These are phyloP conservation scores for Orchesella cincta DNA, from an alignment of 1,140 invertebrate genomes.

Conservation along the genomic window DNA sequence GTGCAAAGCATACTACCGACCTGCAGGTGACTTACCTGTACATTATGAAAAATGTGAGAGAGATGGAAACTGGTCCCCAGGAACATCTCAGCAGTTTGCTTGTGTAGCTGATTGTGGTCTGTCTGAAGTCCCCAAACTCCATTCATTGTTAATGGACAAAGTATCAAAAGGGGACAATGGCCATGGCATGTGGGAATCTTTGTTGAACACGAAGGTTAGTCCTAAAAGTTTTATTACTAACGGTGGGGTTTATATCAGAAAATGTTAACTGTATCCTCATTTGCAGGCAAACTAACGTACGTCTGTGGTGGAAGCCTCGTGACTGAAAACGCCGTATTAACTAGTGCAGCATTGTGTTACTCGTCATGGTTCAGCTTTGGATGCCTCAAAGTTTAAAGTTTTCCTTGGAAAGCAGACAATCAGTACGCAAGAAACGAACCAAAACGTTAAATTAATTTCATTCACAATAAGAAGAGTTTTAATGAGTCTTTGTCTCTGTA, in stretches of 20 bases:
- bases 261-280: background rate
- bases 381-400: conserved; percentile 37
- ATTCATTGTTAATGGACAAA: conserved; percentile 45
- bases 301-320: conserved; percentile 48
- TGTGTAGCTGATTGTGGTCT: conserved; percentile 49
- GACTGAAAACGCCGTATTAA: conserved; percentile 45
- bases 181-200: conserved; percentile 42
- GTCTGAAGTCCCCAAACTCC: conserved; percentile 47
- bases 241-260: background rate
- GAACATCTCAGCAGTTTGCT: conserved; percentile 34
- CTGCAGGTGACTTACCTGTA: conserved; percentile 44
- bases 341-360: conserved; percentile 47
- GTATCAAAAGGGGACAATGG: conserved; percentile 46
- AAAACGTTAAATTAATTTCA: conserved; percentile 15
- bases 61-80: conserved; percentile 44
- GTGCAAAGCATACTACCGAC: conserved; percentile 43
- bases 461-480: background rate
- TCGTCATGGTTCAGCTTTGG: conserved; percentile 33
- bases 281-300: conserved; percentile 38
- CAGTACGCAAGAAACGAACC: conserved; percentile 23
- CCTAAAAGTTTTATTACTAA: no score
- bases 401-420: conserved; percentile 48
- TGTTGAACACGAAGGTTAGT: background rate
- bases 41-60: conserved; percentile 49
- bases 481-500: conserved; percentile 26